These are phyloP conservation scores for Motacilla tschutschensis DNA, from an alignment of 2,113 vertebrate species.

Conservation along the genomic window DNA sequence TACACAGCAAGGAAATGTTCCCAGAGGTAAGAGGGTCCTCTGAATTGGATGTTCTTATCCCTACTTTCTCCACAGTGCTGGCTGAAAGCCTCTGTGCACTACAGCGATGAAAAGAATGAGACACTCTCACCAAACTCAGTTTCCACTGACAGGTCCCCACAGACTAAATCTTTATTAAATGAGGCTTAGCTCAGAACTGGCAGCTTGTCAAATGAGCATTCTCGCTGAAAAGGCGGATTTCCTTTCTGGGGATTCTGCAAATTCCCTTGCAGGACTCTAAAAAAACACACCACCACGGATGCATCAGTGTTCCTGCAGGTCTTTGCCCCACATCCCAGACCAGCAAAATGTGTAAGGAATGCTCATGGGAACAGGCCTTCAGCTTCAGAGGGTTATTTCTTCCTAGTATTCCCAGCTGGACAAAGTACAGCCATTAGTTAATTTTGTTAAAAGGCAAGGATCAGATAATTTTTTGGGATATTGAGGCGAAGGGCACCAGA, in stretches of 20 bases:
- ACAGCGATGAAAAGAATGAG: slow-evolving; percentile 49
- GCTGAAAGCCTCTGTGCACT: slow-evolving; percentile 33
- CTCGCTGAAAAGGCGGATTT: slow-evolving; percentile 62
- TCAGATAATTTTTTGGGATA: not conserved
- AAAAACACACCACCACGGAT: not conserved
- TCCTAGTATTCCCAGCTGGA: not conserved
- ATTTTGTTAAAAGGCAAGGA: not conserved
- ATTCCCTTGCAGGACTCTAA: slow-evolving; percentile 41
- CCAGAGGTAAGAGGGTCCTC: slow-evolving; percentile 13
- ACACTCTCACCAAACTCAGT: slow-evolving; percentile 54
- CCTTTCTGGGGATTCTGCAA: slow-evolving; percentile 47
- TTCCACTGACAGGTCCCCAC: slow-evolving; percentile 59
- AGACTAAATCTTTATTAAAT: slow-evolving; percentile 71
- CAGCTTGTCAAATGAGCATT: slow-evolving; percentile 64
- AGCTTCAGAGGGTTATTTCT: not conserved
- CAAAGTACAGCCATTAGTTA: not conserved
- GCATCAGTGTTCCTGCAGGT: not conserved
- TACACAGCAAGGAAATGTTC: not conserved
- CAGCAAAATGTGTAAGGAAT: not conserved
- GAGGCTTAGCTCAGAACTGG: slow-evolving; percentile 68
- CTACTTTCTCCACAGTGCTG: slow-evolving; percentile 6
- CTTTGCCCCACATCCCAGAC: not conserved
- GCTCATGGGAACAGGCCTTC: not conserved
- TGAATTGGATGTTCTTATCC: slow-evolving; percentile 37
- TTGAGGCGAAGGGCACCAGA: not conserved